Evolutionary conservation across 2,888 invertebrate species (phyloP).

Genomic region (Congeria kusceri): DNA sequence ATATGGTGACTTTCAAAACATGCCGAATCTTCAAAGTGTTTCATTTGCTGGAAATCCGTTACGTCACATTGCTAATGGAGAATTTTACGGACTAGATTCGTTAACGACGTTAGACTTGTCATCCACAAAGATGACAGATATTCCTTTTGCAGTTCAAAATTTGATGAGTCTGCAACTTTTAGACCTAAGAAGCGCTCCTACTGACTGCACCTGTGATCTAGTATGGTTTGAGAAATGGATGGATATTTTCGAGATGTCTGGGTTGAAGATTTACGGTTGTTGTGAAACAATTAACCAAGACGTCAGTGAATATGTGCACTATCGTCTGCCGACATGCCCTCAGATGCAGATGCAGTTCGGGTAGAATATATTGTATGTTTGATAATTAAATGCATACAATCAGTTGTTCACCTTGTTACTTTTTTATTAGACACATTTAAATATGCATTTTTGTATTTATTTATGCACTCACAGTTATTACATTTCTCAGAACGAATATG

Average conservation of each 20-base stretch:
- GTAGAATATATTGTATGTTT: not conserved
- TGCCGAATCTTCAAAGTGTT: conserved; percentile 40
- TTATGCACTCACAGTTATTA: too few relatives aligned
- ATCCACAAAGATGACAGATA: conserved; percentile 34
- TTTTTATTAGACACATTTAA: too few relatives aligned
- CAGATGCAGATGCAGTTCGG: too few relatives aligned
- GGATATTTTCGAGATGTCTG: not conserved
- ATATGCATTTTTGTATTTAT: too few relatives aligned
- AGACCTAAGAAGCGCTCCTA: too few relatives aligned
- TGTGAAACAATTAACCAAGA: conserved; percentile 45
- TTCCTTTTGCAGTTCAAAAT: conserved; percentile 57
- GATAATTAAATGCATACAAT: not conserved
- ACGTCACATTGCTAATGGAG: conserved; percentile 49
- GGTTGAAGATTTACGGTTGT: conserved; percentile 27
- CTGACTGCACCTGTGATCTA: conserved; percentile 8
- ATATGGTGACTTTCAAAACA: conserved; percentile 50
- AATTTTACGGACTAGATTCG: conserved; percentile 37
- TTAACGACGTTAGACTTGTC: conserved; percentile 55
- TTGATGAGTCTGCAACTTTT: conserved; percentile 4
- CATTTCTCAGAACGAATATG: too few relatives aligned
- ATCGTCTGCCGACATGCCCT: conserved; percentile 27
- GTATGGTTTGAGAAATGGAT: conserved; percentile 3
- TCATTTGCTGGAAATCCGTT: conserved; percentile 58
- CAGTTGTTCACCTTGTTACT: not conserved
- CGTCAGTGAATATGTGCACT: conserved; percentile 37